These are phyloP conservation scores for Baronia brevicornis DNA, from an alignment of 2,888 invertebrate genomes.

Conservation along the genomic window DNA sequence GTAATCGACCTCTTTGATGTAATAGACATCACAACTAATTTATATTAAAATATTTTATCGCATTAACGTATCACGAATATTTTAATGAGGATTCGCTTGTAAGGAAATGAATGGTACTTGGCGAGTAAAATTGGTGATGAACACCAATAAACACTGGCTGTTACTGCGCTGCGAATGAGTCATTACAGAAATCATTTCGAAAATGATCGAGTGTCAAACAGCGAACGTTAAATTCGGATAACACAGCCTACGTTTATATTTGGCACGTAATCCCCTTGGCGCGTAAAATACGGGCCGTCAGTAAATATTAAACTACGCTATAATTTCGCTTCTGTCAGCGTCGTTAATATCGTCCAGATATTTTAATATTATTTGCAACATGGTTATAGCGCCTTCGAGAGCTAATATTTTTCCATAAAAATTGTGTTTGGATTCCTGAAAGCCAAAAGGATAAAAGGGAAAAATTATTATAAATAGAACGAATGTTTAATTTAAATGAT, in stretches of 20 bases:
- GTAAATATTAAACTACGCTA: constrained; percentile 63
- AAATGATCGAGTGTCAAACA: constrained; percentile 56
- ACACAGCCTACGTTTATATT: constrained; percentile 43
- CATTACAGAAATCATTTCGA: constrained; percentile 35
- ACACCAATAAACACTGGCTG: constrained; percentile 39
- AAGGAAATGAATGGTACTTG: no score
- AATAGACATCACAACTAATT: no score
- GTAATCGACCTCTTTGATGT: no score
- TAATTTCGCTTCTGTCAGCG: constrained; percentile 55
- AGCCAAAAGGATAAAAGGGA: no score
- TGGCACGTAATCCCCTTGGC: constrained; percentile 57
- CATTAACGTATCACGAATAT: no score
- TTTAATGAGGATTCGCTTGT: no score
- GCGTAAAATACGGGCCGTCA: constrained; percentile 61
- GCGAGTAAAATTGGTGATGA: constrained; percentile 26
- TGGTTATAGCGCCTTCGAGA: constrained; percentile 46
- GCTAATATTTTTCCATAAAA: constrained; percentile 27
- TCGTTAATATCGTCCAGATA: constrained; percentile 60
- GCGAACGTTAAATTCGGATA: constrained; percentile 56
- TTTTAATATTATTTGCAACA: constrained; percentile 62
- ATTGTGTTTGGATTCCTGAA: constrained; percentile 10
- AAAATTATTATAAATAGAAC: no score
- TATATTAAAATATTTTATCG: no score
- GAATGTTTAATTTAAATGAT: constrained; percentile 16
- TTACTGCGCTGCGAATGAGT: constrained; percentile 40